Evolutionary conservation across 2,888 invertebrate genomes (phyloP).

Genomic region (Rhamphomyia laevipes): DNA sequence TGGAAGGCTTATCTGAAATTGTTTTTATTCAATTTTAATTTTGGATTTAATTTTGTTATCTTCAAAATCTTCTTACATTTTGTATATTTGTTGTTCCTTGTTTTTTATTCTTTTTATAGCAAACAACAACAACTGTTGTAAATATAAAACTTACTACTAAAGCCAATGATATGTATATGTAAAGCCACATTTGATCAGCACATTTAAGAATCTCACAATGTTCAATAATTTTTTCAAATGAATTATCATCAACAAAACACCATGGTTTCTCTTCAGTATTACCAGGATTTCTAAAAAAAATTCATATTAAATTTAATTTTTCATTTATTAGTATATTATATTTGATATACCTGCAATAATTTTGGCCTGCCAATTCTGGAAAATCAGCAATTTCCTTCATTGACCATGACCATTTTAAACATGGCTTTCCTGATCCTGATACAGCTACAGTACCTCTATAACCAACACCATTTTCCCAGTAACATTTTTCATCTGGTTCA

Average conservation of each 20-base stretch:
- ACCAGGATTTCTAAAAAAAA: conserved; percentile 65
- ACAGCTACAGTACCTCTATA: conserved; percentile 73
- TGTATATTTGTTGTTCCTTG: conserved; percentile 51
- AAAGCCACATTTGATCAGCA: conserved; percentile 72
- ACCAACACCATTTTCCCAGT: conserved; percentile 70
- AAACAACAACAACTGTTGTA: conserved; percentile 47
- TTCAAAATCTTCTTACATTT: conserved; percentile 41
- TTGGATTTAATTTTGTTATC: background rate
- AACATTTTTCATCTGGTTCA: conserved; percentile 69
- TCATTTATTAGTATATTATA: background rate
- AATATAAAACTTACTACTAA: conserved; percentile 43
- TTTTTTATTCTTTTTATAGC: conserved; percentile 47
- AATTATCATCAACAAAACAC: conserved; percentile 69
- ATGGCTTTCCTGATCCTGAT: conserved; percentile 58
- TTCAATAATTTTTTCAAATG: conserved; percentile 54
- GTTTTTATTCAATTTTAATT: background rate
- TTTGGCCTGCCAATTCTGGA: conserved; percentile 80
- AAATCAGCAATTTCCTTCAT: conserved; percentile 64
- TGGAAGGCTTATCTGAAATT: conserved; percentile 47
- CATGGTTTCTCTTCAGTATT: conserved; percentile 72
- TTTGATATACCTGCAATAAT: conserved; percentile 51
- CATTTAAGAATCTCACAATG: conserved; percentile 82
- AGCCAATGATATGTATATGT: conserved; percentile 55
- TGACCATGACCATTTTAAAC: conserved; percentile 78
- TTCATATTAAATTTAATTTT: background rate